Base-by-base conservation (phyloP, 2,797 vertebrate genomes). In the Pelobates cultripes region DNA sequence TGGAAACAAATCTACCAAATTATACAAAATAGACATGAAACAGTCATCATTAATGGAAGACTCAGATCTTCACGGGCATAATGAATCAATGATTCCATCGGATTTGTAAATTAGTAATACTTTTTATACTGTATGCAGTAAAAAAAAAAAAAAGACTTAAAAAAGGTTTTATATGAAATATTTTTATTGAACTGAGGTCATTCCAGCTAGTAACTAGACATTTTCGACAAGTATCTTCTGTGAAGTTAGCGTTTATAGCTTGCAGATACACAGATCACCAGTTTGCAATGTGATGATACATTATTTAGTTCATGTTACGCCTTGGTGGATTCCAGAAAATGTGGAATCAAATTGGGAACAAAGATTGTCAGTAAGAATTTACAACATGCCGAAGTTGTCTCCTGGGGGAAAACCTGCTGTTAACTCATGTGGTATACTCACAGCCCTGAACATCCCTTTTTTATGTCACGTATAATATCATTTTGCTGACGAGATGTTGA, bases 61-160 rank as follows among this genome's bases (percentile, higher is more conserved):
- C 86, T 87, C 95, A 85, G 95, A 92, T 89, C 87, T 95, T 84
- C 94, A 96, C 67, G 95, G 96, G 91, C 96, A 96, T 86, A 95
- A 93, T 68, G 97, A 99, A 85, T 94, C 96, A 2, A 89, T 98
- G 92, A 97, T 99, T 87, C 96, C 96, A 4, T 97, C 96, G 43
- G 96, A 98, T 70, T 92, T 99, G 93, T 99, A 94, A 92, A 91
- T 64, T 85, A 41, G 8, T 0, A 3, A 42, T 84, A 86, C 85
- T 79, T 87, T 61, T 92, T 44, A 92, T 90, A 90, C 70, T 85
- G 75, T 86, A 74, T 41, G 85, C 89, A 68, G 7, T 28, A 73
- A 83, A 71, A 86, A 77, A 86, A 86, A 84, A 64, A 78, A 73
- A 64, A 66, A 66, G n/a, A 71, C 13, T 71, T 43, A 64, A 79